A percentile compares a stretch with the other conserved stretches of the same genome.
phyloP scores from a whole-genome alignment of 2,797 vertebrate genomes.

The Aldrovandia affinis region DNA sequence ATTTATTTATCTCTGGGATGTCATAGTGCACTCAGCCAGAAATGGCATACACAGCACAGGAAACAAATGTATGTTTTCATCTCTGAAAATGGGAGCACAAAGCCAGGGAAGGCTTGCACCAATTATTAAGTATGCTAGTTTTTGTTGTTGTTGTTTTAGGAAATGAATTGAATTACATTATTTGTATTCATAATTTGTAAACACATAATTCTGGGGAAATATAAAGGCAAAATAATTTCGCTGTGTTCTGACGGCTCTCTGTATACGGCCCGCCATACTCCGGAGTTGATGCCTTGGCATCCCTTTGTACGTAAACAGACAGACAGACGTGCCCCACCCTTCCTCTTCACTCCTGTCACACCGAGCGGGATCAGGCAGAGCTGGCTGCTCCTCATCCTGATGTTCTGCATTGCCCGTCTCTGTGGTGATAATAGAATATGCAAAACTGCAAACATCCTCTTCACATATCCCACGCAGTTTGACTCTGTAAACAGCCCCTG shows the following conservation, averaged over 20 bases:
- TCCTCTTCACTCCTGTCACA: constrained; percentile 62
- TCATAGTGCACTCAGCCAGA: no score
- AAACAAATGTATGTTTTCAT: no score
- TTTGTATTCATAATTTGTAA: not conserved
- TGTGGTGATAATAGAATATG: constrained; percentile 66
- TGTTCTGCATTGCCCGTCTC: constrained; percentile 40
- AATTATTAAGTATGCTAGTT: no score
- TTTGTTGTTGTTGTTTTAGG: no score
- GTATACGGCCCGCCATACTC: not conserved
- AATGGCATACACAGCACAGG: no score
- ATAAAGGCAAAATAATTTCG: not conserved
- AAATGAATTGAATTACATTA: no score
- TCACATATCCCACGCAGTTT: constrained; percentile 69
- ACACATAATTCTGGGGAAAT: not conserved
- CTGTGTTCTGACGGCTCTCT: not conserved
- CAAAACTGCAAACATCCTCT: constrained; percentile 64
- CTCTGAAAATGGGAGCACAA: no score
- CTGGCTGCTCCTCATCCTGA: constrained; percentile 67
- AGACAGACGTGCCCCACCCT: constrained; percentile 2
- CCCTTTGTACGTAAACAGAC: not conserved
- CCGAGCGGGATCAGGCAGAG: constrained; percentile 71
- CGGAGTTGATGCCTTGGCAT: not conserved
- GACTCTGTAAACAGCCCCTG: constrained; percentile 35
- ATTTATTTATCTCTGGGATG: no score
- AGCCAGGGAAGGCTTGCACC: no score